Evolutionary conservation across 2,797 vertebrate species (phyloP).

Genomic region (Ceryle rudis): DNA sequence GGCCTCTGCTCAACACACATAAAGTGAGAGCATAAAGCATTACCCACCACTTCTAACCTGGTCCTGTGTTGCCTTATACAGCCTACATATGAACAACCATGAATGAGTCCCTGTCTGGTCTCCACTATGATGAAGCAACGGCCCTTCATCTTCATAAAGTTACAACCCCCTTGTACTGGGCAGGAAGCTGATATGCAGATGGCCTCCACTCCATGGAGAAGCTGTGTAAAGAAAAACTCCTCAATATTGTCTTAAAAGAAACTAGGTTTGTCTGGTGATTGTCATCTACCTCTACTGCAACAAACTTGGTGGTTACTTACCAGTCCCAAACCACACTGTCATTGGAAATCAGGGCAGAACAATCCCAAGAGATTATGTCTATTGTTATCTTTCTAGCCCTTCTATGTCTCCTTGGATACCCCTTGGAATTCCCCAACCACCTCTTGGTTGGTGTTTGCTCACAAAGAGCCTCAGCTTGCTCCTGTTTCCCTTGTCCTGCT

Average conservation of each 20-base stretch:
- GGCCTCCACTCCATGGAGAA: not conserved
- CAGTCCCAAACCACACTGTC: not conserved
- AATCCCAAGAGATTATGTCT: not conserved
- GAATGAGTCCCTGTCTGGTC: not conserved
- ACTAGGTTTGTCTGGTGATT: accelerated
- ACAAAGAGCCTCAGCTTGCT: not conserved
- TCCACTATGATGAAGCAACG: accelerated
- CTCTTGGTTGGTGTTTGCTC: not conserved
- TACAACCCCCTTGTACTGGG: not conserved
- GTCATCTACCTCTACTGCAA: not conserved
- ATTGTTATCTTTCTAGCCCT: not conserved
- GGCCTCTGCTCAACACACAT: not conserved
- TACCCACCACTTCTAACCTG: not conserved
- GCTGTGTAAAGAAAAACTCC: not conserved
- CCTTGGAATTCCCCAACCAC: not conserved
- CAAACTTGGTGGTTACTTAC: not conserved
- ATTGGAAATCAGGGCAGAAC: not conserved
- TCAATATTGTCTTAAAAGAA: not conserved
- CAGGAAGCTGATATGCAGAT: not conserved
- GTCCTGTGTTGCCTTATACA: not conserved
- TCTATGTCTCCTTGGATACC: not conserved
- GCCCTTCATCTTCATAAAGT: not conserved
- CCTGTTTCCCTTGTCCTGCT: not conserved
- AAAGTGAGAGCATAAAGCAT: not conserved
- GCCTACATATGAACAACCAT: not conserved